Base-by-base conservation (phyloP, 1,140 invertebrate genomes). In the Xylocopa sonorina region DNA sequence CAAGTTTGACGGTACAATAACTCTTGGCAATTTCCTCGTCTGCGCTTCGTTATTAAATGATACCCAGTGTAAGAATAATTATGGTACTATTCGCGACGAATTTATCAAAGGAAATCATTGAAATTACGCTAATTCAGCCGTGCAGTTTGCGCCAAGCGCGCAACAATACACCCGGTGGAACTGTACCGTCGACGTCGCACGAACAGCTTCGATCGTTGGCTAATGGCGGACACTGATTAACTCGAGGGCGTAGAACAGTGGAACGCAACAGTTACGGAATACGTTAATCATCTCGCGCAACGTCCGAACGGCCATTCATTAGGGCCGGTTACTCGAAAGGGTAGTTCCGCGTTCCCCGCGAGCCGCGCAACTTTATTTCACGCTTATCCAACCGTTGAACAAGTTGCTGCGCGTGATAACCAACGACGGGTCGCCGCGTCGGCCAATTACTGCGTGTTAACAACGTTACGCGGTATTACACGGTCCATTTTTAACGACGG, bases 351-450 rank as follows among this genome's bases (percentile, higher is more conserved):
- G 43, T 46, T 41, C 60, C 50, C 43, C 46, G 46, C 46, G 32
- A 24, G 18, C 29, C 32, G 24, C 18, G 24, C 24, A 78, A 78
- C 68, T 78, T 78, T 71, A 71, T 78, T 78, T 51, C 75, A 16
- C 66, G 75, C 75, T 71, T 78, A 78, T 78, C n/a, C 68, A 71
- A 6, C 67, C 21, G 75, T 32, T 21, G 67, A 60, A 60, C 75
- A 78, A 78, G 55, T 78, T 62, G 75, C 71, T 78, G 62, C 43
- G 9, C 55, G 75, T 27, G 43, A 60, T 57, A 43, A 46, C 24
- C 62, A 55, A 43, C 74, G 55, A 69, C 32, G 64, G n/a, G n/a
- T n/a, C 62, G 18, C 50, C 16, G 55, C 34, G 41, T 9, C 34
- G 46, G 18, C 75, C 46, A 78, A 78, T 78, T 78, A 60, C 48